These are phyloP conservation scores for Cynopterus sphinx DNA, from an alignment of 2,797 vertebrate species.

Conservation along the genomic window DNA sequence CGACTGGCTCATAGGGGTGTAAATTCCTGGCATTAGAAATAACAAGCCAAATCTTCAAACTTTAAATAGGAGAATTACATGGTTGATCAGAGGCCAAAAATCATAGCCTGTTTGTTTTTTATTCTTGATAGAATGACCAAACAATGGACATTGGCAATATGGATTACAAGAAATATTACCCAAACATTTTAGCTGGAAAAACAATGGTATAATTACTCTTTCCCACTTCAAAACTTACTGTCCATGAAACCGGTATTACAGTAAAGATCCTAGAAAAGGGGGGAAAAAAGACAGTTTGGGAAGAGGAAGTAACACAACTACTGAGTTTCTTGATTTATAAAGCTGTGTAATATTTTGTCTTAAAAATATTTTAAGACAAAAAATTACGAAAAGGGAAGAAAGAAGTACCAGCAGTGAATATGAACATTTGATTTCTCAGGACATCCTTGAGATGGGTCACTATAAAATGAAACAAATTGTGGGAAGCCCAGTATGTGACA, in stretches of 20 bases:
- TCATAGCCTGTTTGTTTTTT: conserved; percentile 53
- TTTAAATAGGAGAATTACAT: background rate
- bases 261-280: background rate
- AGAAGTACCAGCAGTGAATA: background rate
- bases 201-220: background rate
- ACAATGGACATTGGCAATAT: background rate
- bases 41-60: conserved; percentile 37
- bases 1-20: background rate
- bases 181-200: conserved; percentile 46
- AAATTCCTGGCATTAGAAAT: conserved; percentile 51
- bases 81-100: conserved; percentile 49
- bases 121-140: conserved; percentile 39
- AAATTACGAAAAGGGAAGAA: background rate
- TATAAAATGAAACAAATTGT: background rate
- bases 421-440: background rate
- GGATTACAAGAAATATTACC: conserved; percentile 51
- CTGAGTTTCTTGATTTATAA: background rate
- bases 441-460: background rate
- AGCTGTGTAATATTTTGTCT: background rate
- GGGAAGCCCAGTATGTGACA: background rate
- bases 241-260: background rate
- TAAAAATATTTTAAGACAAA: background rate
- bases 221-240: conserved; percentile 4
- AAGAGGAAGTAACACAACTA: background rate
- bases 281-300: background rate